These are phyloP conservation scores for Zaprionus ghesquierei DNA, from an alignment of 1,140 invertebrate genomes.

Conservation along the genomic window DNA sequence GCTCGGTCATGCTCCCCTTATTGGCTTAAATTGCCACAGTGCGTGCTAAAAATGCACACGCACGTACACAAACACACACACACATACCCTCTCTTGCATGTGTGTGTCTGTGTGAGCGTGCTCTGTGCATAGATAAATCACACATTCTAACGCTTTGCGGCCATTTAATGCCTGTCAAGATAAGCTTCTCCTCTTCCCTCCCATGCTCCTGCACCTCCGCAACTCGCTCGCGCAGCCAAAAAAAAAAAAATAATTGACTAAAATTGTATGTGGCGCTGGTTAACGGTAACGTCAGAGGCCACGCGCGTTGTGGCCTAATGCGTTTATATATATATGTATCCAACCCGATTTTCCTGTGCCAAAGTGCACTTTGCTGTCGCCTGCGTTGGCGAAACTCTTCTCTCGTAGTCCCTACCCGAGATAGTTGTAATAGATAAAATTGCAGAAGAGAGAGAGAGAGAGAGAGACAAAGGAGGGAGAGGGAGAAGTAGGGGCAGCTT, in stretches of 20 bases:
- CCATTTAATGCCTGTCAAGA: constrained; percentile 79
- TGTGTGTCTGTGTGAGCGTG: neutral
- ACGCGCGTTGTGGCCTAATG: neutral
- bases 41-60: constrained; percentile 59
- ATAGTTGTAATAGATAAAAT: neutral
- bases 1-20: constrained; percentile 30
- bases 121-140: constrained; percentile 50
- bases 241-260: constrained; percentile 75
- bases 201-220: neutral
- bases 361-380: neutral
- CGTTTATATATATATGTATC: neutral
- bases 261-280: constrained; percentile 50
- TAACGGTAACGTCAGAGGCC: neutral
- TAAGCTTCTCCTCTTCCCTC: constrained; percentile 46
- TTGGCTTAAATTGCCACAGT: constrained; percentile 26
- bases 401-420: neutral
- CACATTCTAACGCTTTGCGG: constrained; percentile 69
- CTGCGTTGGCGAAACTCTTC: too few relatives aligned
- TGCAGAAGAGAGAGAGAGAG: neutral
- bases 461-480: neutral
- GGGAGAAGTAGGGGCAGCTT: neutral
- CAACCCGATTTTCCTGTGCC: neutral
- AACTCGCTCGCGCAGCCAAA: constrained; percentile 9
- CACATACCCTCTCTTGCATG: neutral
- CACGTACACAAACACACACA: constrained; percentile 12